Conservation (phyloP, 1,140 invertebrate species). For the Ceratina japonica region DNA sequence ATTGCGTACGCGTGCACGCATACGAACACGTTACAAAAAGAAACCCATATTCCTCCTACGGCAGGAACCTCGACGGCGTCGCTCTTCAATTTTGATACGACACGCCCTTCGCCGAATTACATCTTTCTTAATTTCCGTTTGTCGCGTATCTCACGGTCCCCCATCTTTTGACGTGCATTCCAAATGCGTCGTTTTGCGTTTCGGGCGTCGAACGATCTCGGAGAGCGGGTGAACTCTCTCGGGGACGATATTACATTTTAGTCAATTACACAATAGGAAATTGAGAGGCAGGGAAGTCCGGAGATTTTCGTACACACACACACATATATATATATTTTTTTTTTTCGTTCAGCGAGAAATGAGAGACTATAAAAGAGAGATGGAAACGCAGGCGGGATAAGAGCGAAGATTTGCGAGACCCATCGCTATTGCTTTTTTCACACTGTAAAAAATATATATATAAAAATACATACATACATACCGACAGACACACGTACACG, state of each 20-base stretch:
- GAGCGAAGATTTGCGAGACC: background rate
- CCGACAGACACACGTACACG: too few relatives aligned
- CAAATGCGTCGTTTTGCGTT: constrained; percentile 31
- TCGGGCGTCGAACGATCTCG: constrained; percentile 1
- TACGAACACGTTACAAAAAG: background rate
- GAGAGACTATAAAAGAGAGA: background rate
- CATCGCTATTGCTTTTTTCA: constrained; percentile 37
- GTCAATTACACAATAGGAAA: constrained; percentile 4
- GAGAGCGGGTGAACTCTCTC: background rate
- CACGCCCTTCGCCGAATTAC: background rate
- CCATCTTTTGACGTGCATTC: constrained; percentile 21
- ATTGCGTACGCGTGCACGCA: background rate
- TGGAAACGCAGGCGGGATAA: background rate
- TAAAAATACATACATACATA: too few relatives aligned
- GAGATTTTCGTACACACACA: too few relatives aligned
- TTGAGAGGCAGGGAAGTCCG: background rate
- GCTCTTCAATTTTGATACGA: background rate
- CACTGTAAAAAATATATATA: constrained; percentile 40
- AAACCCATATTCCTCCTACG: background rate
- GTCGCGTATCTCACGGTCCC: background rate
- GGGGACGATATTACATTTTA: background rate
- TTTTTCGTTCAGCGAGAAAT: background rate
- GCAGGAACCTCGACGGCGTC: background rate
- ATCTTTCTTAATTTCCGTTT: constrained; percentile 18
- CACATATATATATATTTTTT: constrained; percentile 2